Conservation (phyloP, 2,888 invertebrate species). For the Cephus nigrinus region DNA sequence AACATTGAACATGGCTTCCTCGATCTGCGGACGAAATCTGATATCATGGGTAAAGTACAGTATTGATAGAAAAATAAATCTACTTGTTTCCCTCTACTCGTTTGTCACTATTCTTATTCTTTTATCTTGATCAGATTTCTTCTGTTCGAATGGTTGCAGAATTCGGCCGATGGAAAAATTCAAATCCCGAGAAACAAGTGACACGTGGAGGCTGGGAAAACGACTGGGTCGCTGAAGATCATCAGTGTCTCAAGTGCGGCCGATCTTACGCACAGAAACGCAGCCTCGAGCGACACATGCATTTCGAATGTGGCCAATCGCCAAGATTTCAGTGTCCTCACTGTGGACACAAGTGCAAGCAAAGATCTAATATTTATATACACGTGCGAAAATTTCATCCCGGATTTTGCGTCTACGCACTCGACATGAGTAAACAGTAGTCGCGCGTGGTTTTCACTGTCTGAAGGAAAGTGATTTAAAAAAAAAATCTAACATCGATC, state of each 20-base stretch:
- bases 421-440: background rate
- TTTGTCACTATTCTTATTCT: constrained; percentile 2
- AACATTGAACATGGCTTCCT: background rate
- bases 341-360: constrained; percentile 41
- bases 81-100: background rate
- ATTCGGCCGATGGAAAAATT: background rate
- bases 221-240: constrained; percentile 8
- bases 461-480: background rate
- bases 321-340: constrained; percentile 48
- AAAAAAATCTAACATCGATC: background rate
- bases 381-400: constrained; percentile 32
- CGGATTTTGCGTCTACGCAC: constrained; percentile 12
- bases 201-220: constrained; percentile 1
- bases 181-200: background rate
- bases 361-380: constrained; percentile 34
- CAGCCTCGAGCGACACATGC: constrained; percentile 36
- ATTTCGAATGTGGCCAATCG: constrained; percentile 50
- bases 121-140: background rate
- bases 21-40: background rate
- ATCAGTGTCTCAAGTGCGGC: constrained; percentile 34
- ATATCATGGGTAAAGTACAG: background rate
- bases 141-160: constrained; percentile 5
- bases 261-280: constrained; percentile 31
- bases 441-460: background rate
- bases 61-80: background rate